These are phyloP conservation scores for Cyphomyrus plagiostoma DNA, from an alignment of 2,113 vertebrate species.

Conservation along the genomic window DNA sequence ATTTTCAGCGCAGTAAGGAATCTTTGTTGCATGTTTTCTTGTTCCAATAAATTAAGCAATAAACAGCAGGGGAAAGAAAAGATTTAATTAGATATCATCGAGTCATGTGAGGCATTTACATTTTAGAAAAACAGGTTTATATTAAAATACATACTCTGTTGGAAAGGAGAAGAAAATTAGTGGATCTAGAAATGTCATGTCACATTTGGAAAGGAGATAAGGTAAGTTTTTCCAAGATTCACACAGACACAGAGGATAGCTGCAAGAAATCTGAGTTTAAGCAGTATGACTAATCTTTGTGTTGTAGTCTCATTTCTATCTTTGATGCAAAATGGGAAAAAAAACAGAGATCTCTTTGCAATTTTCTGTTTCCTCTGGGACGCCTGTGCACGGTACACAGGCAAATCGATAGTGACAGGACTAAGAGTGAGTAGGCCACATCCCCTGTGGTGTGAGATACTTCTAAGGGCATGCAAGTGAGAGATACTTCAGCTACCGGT, in stretches of 20 bases:
- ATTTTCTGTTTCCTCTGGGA: not conserved
- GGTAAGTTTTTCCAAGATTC: not conserved
- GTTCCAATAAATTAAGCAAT: not conserved
- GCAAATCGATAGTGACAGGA: not conserved
- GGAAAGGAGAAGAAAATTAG: not conserved
- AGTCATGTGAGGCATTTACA: not conserved
- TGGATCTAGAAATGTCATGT: not conserved
- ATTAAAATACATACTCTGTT: not conserved
- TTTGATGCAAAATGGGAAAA: not conserved
- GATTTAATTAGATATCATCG: not conserved
- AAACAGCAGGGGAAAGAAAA: slow-evolving; percentile 4
- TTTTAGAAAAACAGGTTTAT: not conserved
- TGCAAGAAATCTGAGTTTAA: not conserved
- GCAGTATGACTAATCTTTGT: not conserved
- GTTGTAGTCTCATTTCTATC: not conserved
- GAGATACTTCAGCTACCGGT: not conserved
- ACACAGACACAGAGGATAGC: not conserved
- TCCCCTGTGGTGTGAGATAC: not conserved
- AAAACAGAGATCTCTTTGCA: not conserved
- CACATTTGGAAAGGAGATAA: not conserved
- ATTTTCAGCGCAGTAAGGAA: not conserved
- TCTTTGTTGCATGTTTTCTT: not conserved
- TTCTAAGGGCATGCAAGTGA: not conserved
- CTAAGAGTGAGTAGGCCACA: not conserved
- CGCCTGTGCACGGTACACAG: not conserved